A percentile compares a stretch with the other conserved stretches of the same genome.
Conservation (phyloP, 37 sponge, comb jelly and placozoan species). For the Spongilla lacustris region DNA sequence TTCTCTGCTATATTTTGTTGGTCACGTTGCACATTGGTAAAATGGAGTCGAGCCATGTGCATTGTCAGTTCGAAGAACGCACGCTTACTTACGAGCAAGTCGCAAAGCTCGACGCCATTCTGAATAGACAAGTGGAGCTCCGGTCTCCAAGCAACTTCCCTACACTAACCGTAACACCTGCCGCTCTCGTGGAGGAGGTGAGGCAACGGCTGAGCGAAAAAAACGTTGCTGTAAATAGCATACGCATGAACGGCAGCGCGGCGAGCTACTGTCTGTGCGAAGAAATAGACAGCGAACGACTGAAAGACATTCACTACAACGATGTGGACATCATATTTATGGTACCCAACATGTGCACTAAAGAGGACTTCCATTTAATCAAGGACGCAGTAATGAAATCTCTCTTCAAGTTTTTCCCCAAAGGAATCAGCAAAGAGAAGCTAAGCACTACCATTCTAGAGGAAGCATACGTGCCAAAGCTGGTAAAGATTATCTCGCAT, state of each 20-base stretch:
- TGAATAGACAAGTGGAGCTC: constrained; percentile 59
- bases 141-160: constrained; percentile 69
- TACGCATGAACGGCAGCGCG: constrained; percentile 94
- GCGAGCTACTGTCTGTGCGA: constrained; percentile 86
- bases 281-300: constrained; percentile 24
- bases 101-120: constrained; percentile 53
- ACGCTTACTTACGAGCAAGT: constrained; percentile 75
- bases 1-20: no score
- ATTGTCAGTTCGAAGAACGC: not conserved
- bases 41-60: no score
- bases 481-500: constrained; percentile 75
- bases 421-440: constrained; percentile 54
- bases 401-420: constrained; percentile 82
- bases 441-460: constrained; percentile 64
- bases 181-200: constrained; percentile 72
- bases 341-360: constrained; percentile 49
- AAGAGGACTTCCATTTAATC: constrained; percentile 76
- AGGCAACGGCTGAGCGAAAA: constrained; percentile 43
- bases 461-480: constrained; percentile 89
- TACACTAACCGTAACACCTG: constrained; percentile 44
- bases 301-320: constrained; percentile 61
- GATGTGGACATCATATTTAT: constrained; percentile 92
- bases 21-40: no score
- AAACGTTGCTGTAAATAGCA: constrained; percentile 54
- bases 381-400: constrained; percentile 79